Evolutionary conservation across 35 echinoderm and acorn worm species (phyloP), one percentile per base, ranked within the genome.

Genomic region (Heliocidaris tuberculata): DNA sequence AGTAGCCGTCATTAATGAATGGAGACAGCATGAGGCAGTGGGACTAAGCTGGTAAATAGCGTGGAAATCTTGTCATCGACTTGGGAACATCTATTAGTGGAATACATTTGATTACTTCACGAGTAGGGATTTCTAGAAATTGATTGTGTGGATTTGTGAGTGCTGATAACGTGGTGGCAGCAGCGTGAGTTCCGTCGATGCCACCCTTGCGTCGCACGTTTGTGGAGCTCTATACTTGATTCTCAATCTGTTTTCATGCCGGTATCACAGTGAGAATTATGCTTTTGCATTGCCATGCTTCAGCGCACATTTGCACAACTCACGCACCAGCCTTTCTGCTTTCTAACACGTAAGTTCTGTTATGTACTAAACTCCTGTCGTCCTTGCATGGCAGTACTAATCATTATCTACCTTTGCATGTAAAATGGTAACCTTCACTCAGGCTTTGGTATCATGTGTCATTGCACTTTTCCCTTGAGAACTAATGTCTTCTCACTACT

Each of bases 271-370:
- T 32, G 47, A 15, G 87, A 89, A 89, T 89, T 89, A 89, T 89
- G 87, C 87, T 89, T 89, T 89, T 89, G 87, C 87, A 89, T 89
- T 89, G 47, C 24, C 87, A 89, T 48, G 87, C 87, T 89, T 89
- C 87, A 48, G 31, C 87, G 87, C 87, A 89, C 87, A 89, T 89
- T 89, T 48, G 87, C 87, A 89, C 87, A 32, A 42, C 87, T 89
- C 87, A 89, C 87, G 16, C 47, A 48, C 87, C 87, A 89, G 29
- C 87, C 87, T 89, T 89, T 89, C 87, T 89, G 87, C 87, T 89
- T 89, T 89, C 87, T 89, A 89, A 89, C 87, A 89, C 31, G 87
- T 89, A 89, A 89, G 87, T 89, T 78, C 65, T 78, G 24, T 27
- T n/a, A 3, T 78, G 6, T 78, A 78, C 65, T 78, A 78, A 78